These are phyloP conservation scores for Corythoichthys haematopterus DNA, from an alignment of 2,113 vertebrate genomes.

Conservation along the genomic window DNA sequence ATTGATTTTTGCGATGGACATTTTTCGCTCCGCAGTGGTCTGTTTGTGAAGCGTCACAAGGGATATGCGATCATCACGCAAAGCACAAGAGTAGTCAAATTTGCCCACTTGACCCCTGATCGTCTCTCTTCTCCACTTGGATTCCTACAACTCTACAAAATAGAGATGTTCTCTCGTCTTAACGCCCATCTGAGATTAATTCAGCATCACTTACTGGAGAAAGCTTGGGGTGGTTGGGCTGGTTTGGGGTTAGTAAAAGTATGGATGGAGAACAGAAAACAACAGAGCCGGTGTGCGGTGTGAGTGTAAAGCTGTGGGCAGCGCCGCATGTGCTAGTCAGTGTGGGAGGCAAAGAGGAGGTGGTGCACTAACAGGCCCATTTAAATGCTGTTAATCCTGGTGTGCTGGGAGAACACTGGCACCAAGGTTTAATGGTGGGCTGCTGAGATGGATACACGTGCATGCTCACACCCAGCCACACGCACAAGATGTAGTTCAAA, in stretches of 20 bases:
- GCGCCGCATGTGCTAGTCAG: constrained; percentile 36
- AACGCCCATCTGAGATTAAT: constrained; percentile 50
- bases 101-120: constrained; percentile 6
- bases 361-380: constrained; percentile 56
- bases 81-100: constrained; percentile 14
- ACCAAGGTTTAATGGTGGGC: constrained; percentile 57
- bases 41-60: constrained; percentile 36
- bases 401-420: constrained; percentile 58
- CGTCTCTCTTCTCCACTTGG: constrained; percentile 35
- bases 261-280: constrained; percentile 42
- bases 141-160: constrained; percentile 54
- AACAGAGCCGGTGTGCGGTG: constrained; percentile 47
- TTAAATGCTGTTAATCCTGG: constrained; percentile 70
- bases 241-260: background rate
- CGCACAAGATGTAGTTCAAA: constrained; percentile 9
- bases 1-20: constrained; percentile 31
- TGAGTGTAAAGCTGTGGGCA: constrained; percentile 49
- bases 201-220: constrained; percentile 56
- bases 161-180: constrained; percentile 56
- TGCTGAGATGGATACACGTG: constrained; percentile 47
- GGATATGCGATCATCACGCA: constrained; percentile 25
- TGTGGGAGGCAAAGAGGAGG: constrained; percentile 54
- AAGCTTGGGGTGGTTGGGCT: constrained; percentile 35
- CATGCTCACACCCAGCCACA: constrained; percentile 23
- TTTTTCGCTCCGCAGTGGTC: constrained; percentile 13